phyloP scores from a whole-genome alignment of 2,113 vertebrate genomes.

The Phalacrocorax brasilianus region DNA sequence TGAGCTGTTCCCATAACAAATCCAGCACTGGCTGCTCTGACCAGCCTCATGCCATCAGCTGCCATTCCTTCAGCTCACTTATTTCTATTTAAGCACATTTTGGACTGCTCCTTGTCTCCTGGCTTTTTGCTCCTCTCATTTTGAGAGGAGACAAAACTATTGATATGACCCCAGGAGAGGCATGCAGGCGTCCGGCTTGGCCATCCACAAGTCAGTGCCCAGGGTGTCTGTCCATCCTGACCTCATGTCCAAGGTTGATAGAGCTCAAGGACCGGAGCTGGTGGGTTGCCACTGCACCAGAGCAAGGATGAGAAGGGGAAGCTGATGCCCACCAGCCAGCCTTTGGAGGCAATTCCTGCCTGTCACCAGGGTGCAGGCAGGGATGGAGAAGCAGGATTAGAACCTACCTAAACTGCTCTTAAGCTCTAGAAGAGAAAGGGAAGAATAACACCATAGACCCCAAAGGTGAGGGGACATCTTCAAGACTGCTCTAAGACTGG shows the following conservation, averaged over 20 bases:
- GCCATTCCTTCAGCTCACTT: neutral
- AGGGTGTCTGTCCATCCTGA: neutral
- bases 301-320: neutral
- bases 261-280: neutral
- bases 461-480: neutral
- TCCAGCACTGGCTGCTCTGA: neutral
- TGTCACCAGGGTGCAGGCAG: neutral
- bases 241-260: fast-evolving
- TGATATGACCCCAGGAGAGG: fast-evolving
- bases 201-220: neutral
- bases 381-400: neutral
- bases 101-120: neutral
- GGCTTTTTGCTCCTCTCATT: neutral
- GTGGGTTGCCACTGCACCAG: neutral
- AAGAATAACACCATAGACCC: neutral
- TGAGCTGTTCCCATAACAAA: fast-evolving
- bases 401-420: neutral
- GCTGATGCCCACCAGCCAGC: neutral
- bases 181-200: neutral
- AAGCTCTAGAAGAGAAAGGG: neutral
- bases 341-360: neutral
- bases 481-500: neutral
- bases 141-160: neutral
- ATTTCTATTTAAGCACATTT: neutral
- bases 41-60: fast-evolving